Percentiles rank a stretch among this genome's conserved stretches.
Conservation (phyloP, 1,140 invertebrate genomes). For the Galleria mellonella region DNA sequence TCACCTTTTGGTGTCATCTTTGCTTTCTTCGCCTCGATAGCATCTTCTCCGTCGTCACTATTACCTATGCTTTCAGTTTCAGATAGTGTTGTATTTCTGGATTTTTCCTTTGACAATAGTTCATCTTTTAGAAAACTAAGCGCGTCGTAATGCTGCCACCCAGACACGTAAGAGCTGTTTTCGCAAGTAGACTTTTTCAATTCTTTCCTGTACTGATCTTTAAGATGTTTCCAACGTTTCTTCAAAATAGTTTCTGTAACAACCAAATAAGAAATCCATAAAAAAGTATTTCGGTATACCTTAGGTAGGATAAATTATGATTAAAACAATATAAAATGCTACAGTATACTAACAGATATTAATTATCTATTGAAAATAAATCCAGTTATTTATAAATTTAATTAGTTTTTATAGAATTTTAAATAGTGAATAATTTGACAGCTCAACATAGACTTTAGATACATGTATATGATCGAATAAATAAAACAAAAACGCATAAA, state of each 20-base stretch:
- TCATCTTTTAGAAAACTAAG: constrained; percentile 17
- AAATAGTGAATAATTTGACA: too few relatives aligned
- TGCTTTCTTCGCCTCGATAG: not conserved
- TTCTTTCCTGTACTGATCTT: constrained; percentile 25
- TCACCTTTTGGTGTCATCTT: not conserved
- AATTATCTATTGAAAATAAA: too few relatives aligned
- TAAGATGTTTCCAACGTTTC: constrained; percentile 26
- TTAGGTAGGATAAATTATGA: too few relatives aligned
- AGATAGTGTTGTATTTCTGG: not conserved
- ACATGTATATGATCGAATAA: too few relatives aligned
- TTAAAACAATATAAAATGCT: too few relatives aligned
- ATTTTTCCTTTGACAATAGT: constrained; percentile 1
- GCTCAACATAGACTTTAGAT: too few relatives aligned
- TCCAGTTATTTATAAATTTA: too few relatives aligned
- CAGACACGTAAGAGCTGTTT: constrained; percentile 1
- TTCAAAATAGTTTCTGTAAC: constrained; percentile 15
- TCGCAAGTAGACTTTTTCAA: constrained; percentile 12
- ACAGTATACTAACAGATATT: too few relatives aligned
- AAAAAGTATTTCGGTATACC: too few relatives aligned
- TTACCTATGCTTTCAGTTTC: not conserved
- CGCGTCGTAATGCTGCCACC: constrained; percentile 14
- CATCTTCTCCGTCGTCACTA: not conserved
- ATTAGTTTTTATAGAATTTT: too few relatives aligned
- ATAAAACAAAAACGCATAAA: too few relatives aligned
- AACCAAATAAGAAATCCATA: not conserved